Percentiles rank a stretch among this genome's conserved stretches.
Evolutionary conservation across 2,888 invertebrate genomes (phyloP).

Genomic region (Cremastobaeus sp.): DNA sequence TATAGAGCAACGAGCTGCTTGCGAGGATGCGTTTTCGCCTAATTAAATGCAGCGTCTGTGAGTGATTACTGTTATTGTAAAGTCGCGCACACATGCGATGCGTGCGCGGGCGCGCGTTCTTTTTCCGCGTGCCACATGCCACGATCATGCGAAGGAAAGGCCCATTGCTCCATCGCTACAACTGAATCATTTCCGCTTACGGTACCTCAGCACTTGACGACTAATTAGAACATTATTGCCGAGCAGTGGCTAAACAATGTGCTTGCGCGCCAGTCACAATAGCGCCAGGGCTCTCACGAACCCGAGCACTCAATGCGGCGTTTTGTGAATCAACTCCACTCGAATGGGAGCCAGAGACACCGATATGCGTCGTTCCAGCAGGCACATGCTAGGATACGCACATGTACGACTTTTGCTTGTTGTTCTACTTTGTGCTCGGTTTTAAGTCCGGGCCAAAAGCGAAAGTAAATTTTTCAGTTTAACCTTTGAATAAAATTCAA

Average conservation of each 20-base stretch:
- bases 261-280: slow-evolving; percentile 41
- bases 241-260: slow-evolving; percentile 53
- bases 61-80: slow-evolving; percentile 59
- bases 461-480: no score
- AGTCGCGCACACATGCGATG: slow-evolving; percentile 37
- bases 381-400: no score
- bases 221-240: slow-evolving; percentile 71
- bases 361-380: no score
- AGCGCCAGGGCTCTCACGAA: slow-evolving; percentile 47
- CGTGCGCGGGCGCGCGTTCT: slow-evolving; percentile 46
- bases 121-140: slow-evolving; percentile 42
- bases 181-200: slow-evolving; percentile 72
- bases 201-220: slow-evolving; percentile 65
- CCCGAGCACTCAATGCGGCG: slow-evolving; percentile 24
- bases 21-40: slow-evolving; percentile 26
- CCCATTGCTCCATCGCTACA: slow-evolving; percentile 37
- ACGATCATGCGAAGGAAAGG: slow-evolving; percentile 47
- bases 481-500: no score
- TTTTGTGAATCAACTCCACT: slow-evolving; percentile 30
- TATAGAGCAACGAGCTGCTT: slow-evolving; percentile 22
- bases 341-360: background rate
- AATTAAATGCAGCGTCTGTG: slow-evolving; percentile 42
- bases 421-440: no score
- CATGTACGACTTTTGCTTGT: no score
- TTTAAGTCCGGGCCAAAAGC: no score